Evolutionary conservation across 2,797 vertebrate genomes (phyloP).

Genomic region (Cyclopterus lumpus): DNA sequence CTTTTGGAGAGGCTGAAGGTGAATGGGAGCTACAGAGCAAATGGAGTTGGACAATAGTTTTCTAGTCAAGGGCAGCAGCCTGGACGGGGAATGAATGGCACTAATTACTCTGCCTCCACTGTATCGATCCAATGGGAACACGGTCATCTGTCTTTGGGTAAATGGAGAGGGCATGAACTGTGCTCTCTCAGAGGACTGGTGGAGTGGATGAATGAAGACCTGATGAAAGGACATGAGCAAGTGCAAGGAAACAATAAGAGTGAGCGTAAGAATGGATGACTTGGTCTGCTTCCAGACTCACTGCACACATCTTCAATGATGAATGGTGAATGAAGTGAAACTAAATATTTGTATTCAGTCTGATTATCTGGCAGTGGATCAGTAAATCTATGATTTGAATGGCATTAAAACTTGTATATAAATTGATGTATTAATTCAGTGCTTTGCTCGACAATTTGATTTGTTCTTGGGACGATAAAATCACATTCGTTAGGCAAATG

Average conservation of each 20-base stretch:
- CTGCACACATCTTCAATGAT: not conserved
- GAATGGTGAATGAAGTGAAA: not conserved
- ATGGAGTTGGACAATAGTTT: conserved; percentile 49
- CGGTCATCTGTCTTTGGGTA: conserved; percentile 22
- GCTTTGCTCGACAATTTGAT: not conserved
- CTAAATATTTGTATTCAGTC: not conserved
- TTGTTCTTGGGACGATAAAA: not conserved
- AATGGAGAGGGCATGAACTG: conserved; percentile 3
- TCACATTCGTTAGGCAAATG: not conserved
- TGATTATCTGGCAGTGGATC: not conserved
- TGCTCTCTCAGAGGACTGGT: not conserved
- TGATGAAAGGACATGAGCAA: not conserved
- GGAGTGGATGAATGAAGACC: not conserved
- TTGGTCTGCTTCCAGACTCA: not conserved
- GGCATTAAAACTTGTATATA: not conserved
- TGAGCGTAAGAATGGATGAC: conserved; percentile 2
- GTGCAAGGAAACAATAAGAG: not conserved
- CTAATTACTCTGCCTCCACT: conserved; percentile 52
- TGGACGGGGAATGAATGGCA: conserved; percentile 38
- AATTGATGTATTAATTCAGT: conserved; percentile 8
- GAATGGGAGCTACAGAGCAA: conserved; percentile 35
- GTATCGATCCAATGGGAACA: conserved; percentile 52
- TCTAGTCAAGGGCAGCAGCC: conserved; percentile 43
- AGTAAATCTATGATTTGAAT: not conserved
- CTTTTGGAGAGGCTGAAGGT: conserved; percentile 52